Base-by-base conservation (phyloP, 2,888 invertebrate genomes). In the Apotomis turbidana region DNA sequence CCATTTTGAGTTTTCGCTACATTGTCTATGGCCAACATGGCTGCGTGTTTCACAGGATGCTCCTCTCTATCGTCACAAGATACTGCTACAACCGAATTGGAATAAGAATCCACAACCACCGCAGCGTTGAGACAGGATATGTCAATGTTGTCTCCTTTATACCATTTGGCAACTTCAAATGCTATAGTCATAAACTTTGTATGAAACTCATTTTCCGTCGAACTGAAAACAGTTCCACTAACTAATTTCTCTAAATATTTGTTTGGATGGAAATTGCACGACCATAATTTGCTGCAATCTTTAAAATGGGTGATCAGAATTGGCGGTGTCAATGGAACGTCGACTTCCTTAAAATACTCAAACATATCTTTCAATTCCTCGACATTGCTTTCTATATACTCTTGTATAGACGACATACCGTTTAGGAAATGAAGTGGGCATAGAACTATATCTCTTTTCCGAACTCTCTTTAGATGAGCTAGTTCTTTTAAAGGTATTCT, bases 11-110 rank as follows among this genome's bases (percentile, higher is more conserved):
- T 95, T 80, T 94, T 94, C 0, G 99, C 97, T 3, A 99, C 97
- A 78, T 96, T 94, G 87, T 98, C 98, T 70, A 98, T 94, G 9
- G 96, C 96, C 51, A 97, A 89, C 97, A 99, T 98, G 0, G 95
- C 92, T 4, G 97, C 95, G 90, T 99, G 99, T 85, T 96, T 95
- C 61, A 97, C 88, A 0, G 97, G 97, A 90, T 97, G 96, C 1
- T 91, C 80, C 49, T 91, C 85, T 69, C 92, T 86, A 75, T 93
- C 90, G 79, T 95, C 94, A 66, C 94, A 94, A 0, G 96, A 95
- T 8, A 96, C 90, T 0, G 97, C 95, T 0, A 98, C 94, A 5
- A 96, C 88, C 5, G 95, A 94, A 13, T 95, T 90, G 0, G 85
- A 85, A 5, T 89, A 86, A 0, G 98, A 97, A 93, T 98, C 97